phyloP scores from a whole-genome alignment of 2,888 invertebrate species.

The Hirtodrosophila histrioides region DNA sequence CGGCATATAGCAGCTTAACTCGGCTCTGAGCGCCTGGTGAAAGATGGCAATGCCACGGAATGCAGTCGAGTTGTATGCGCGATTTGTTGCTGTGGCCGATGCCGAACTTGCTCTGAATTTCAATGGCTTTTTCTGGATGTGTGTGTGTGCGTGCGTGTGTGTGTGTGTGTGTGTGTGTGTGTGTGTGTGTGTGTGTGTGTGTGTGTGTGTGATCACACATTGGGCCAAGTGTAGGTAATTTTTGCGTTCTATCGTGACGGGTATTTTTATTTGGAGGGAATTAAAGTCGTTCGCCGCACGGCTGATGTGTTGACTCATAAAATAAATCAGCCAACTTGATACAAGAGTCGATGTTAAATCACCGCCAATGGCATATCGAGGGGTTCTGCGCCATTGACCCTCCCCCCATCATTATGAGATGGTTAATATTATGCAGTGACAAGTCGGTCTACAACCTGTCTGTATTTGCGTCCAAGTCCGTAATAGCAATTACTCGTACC shows the following conservation, averaged over 20 bases:
- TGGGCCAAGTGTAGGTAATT: constrained; percentile 56
- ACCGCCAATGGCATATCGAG: constrained; percentile 57
- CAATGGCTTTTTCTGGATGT: constrained; percentile 46
- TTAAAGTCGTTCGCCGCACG: constrained; percentile 43
- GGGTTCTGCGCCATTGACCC: constrained; percentile 28
- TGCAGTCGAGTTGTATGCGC: constrained; percentile 73
- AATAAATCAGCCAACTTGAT: constrained; percentile 75
- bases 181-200: too few relatives aligned
- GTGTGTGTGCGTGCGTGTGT: constrained; percentile 3
- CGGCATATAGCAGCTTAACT: constrained; percentile 17
- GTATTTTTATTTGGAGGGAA: constrained; percentile 53
- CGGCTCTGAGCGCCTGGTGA: constrained; percentile 41
- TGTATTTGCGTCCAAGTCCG: constrained; percentile 36
- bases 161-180: constrained; percentile 6
- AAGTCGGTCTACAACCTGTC: constrained; percentile 22
- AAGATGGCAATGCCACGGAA: constrained; percentile 59
- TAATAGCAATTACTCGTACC: constrained; percentile 56
- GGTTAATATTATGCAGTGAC: constrained; percentile 43
- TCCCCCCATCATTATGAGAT: constrained; percentile 22
- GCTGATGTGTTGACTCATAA: constrained; percentile 72
- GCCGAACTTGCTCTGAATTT: constrained; percentile 70
- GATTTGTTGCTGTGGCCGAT: constrained; percentile 76
- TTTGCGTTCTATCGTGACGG: constrained; percentile 70
- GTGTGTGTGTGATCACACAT: constrained; percentile 9
- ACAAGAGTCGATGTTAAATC: constrained; percentile 75